Base-by-base conservation (phyloP, 2,113 vertebrate species). In the Phrynosoma platyrhinos region DNA sequence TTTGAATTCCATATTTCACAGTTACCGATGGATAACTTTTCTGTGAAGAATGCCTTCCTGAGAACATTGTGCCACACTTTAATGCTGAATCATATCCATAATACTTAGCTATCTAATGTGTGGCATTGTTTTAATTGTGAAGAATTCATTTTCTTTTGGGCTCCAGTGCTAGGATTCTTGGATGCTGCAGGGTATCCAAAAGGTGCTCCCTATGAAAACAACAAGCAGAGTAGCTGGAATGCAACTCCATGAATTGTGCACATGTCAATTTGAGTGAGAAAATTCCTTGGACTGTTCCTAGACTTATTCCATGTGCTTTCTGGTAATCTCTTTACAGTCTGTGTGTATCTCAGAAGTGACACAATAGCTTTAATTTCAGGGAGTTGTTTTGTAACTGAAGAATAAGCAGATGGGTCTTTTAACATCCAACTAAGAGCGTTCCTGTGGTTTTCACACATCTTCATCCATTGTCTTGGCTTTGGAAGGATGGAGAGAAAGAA, bases 391-490 rank as follows among this genome's bases (percentile, higher is more conserved):
- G 36, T 75, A 20, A 27, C 40, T 64, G 20, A 20, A 25, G 21
- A 76, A 82, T 40, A 87, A 86, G 80, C 71, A 82, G 69, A 80
- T 79, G 85, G 77, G 27, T 80, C 64, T 79, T 40, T 80, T 71
- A 82, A 74, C 69, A 75, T 42, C 55, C 79, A 75, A 27, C 69
- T 75, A 75, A 76, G 1, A 64, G 79, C 40, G 12, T 87, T 47
- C 79, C 86, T 66, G 71, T 76, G 86, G 79, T 75, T 87, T 87
- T 87, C 55, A 52, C 55, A 82, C 55, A 62, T 64, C 36, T 80
- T 64, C 27, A 52, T 36, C 53, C 21, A 80, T 87, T 87, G 52
- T 71, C 85, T 87, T 69, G 77, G 32, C 68, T 23, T 20, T 47
- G 36, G 18, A 62, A 62, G 9, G 7, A 10, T 7, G 25, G 40